Evolutionary conservation across 2,797 vertebrate species (phyloP), one percentile per base, ranked within the genome.

Genomic region (Cuniculus paca): DNA sequence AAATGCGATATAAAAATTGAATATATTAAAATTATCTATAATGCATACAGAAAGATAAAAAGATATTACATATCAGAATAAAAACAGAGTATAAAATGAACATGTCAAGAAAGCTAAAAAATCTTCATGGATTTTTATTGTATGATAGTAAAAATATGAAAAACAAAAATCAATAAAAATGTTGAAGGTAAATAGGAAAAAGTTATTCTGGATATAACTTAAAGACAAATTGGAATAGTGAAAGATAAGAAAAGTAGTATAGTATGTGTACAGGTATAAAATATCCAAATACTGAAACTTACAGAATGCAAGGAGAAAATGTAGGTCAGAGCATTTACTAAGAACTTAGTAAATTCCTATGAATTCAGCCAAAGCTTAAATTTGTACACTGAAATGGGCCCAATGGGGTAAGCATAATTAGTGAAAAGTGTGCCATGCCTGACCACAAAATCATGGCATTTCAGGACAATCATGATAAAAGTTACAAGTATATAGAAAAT

Each of bases 391-490:
- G 34, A 93, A 93, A 83, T 54, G 7, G 54, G 0, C 45, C 17
- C 31, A 81, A 19, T n/a, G 45, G 3, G 17, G 31, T 36, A 14
- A 88, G 74, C 3, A 74, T 11, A 74, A 52, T 82, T 34, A 90
- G 48, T 36, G 36, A 34, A 90, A 78, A 77, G 36, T 72, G 26
- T 89, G 13, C 5, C 36, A 90, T 6, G 90, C 11, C 1, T 68
- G 79, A 12, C 22, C 14, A 85, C 14, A 78, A 81, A 95, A 88
- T 83, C 8, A 20, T 61, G 36, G 39, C 70, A 90, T 89, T 74
- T 93, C 28, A 93, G 39, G 72, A 88, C 60, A 94, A 13, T 77
- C 2, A 22, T 34, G 77, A 58, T 75, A 89, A 95, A 95, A 95
- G 54, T 88, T 88, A 90, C 5, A 82, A 61, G 24, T 50, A 85